Evolutionary conservation across 2,113 vertebrate species (phyloP).

Genomic region (Genyomyrus donnyi): DNA sequence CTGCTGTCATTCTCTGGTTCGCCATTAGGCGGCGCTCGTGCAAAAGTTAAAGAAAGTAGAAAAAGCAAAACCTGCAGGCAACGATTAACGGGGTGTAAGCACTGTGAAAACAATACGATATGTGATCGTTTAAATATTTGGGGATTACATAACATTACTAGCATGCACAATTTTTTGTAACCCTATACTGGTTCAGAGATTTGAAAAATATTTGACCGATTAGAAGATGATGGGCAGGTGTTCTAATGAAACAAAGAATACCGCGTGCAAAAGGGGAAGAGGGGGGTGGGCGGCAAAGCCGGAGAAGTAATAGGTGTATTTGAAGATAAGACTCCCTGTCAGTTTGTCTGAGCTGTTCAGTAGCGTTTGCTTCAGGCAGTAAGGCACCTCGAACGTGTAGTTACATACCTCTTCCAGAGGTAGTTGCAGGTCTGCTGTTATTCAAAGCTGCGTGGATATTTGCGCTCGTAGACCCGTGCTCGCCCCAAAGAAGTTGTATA

Average conservation of each 20-base stretch:
- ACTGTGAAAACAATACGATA: not conserved
- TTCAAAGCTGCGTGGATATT: constrained; percentile 31
- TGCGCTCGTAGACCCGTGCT: not conserved
- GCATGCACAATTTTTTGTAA: not conserved
- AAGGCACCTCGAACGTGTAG: constrained; percentile 18
- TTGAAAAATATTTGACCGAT: not conserved
- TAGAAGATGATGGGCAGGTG: not conserved
- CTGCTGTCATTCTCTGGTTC: not conserved
- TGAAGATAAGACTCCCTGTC: not conserved
- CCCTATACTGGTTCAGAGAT: not conserved
- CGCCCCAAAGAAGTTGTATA: not conserved
- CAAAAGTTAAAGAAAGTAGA: not conserved
- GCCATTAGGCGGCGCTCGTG: not conserved
- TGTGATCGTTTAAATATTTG: not conserved
- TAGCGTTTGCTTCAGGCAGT: not conserved
- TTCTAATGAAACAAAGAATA: not conserved
- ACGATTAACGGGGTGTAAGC: not conserved
- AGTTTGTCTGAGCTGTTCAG: constrained; percentile 4
- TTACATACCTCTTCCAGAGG: constrained; percentile 30
- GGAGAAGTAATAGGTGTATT: not conserved
- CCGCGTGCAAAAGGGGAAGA: not conserved
- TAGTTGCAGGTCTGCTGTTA: constrained; percentile 34
- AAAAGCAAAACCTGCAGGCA: not conserved
- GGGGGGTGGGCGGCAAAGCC: not conserved
- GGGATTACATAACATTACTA: not conserved